Percentiles rank a stretch among this genome's conserved stretches.
Conservation (phyloP, 35 echinoderm and acorn worm species). For the Eucidaris tribuloides region DNA sequence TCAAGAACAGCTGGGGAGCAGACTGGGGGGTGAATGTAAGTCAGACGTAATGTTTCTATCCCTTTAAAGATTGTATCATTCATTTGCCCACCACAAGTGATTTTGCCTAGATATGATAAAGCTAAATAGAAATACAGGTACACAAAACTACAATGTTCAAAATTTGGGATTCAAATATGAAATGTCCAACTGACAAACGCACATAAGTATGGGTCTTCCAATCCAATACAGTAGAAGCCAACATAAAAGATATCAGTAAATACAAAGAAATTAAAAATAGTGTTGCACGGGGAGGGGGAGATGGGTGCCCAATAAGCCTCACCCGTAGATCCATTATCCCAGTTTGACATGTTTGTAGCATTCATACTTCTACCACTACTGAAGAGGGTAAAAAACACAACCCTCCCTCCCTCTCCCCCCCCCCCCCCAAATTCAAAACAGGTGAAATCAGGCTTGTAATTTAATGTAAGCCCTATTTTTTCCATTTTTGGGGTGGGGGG, state of each 20-base stretch:
- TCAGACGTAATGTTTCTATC: background rate
- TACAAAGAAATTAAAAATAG: background rate
- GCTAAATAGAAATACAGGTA: no score
- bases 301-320: background rate
- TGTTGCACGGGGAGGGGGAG: background rate
- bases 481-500: background rate
- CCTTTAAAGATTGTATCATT: background rate
- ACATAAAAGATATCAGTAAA: background rate
- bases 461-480: background rate
- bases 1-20: conserved; percentile 95
- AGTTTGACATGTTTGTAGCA: background rate
- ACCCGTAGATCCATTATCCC: background rate
- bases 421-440: background rate
- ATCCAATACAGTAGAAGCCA: background rate
- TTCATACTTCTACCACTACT: background rate
- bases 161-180: no score
- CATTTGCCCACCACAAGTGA: background rate
- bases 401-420: background rate
- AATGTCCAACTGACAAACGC: no score
- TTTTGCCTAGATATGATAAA: background rate
- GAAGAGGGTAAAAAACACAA: background rate
- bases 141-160: no score
- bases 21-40: conserved; percentile 88
- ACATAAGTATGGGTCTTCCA: background rate
- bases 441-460: background rate